phyloP scores from a whole-genome alignment of 23 tunicate species.

The Ciona savignyi region DNA sequence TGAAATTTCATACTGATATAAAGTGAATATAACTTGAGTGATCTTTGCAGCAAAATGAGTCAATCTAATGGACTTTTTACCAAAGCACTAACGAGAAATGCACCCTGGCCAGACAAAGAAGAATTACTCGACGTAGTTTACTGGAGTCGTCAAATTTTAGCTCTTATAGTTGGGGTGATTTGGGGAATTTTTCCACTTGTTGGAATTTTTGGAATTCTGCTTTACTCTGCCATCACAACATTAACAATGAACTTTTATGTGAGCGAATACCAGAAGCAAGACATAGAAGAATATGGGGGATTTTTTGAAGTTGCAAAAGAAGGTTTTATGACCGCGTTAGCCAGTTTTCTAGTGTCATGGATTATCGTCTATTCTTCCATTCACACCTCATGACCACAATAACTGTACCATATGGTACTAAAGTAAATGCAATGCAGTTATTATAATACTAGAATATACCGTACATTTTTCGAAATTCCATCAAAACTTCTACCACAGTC shows the following conservation, averaged over 20 bases:
- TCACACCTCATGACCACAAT: conserved; percentile 26
- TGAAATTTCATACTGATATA: too few relatives aligned
- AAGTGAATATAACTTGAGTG: too few relatives aligned
- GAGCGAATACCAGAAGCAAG: conserved; percentile 66
- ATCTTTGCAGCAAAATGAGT: not conserved
- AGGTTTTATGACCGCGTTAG: conserved; percentile 98
- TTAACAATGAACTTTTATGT: conserved; percentile 58
- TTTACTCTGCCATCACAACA: conserved; percentile 60
- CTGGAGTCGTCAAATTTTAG: conserved; percentile 89
- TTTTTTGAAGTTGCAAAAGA: conserved; percentile 88
- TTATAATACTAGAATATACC: too few relatives aligned
- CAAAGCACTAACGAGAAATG: conserved; percentile 52
- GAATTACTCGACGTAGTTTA: conserved; percentile 89
- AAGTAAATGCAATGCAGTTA: too few relatives aligned
- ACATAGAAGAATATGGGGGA: conserved; percentile 88
- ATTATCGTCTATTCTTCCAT: conserved; percentile 80
- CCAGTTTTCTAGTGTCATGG: conserved; percentile 87
- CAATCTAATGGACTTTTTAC: conserved; percentile 1
- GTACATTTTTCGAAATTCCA: too few relatives aligned
- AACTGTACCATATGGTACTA: too few relatives aligned
- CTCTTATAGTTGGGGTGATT: conserved; percentile 52
- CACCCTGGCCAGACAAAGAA: conserved; percentile 84
- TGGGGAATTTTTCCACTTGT: conserved; percentile 66
- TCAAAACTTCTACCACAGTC: too few relatives aligned
- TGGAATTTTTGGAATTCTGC: conserved; percentile 61